Percentiles rank a stretch among this genome's conserved stretches.
phyloP scores from a whole-genome alignment of 2,113 vertebrate genomes.

The Channa maculata region DNA sequence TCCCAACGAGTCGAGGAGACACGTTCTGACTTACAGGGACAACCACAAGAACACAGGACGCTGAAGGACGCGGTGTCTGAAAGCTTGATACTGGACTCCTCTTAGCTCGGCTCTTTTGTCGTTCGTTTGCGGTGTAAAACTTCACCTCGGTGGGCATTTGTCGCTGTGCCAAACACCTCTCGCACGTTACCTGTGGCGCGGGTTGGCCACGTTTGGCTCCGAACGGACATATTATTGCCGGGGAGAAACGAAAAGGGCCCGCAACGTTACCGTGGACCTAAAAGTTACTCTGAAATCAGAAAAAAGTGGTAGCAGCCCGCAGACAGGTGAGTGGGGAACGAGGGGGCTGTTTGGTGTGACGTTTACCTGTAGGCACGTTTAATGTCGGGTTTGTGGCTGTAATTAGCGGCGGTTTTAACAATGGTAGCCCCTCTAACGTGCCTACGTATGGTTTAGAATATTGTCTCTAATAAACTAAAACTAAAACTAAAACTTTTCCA shows the following conservation, averaged over 20 bases:
- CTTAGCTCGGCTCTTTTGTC: background rate
- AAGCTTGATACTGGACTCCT: constrained; percentile 6
- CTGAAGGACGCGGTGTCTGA: background rate
- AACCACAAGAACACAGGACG: background rate
- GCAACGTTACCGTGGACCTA: constrained; percentile 4
- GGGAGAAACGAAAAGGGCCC: background rate
- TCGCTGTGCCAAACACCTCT: constrained; percentile 15
- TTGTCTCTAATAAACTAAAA: no score
- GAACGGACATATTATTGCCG: background rate
- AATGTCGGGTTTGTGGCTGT: no score
- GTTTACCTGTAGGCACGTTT: no score
- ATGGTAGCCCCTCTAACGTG: no score
- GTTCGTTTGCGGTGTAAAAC: constrained; percentile 52
- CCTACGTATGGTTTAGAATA: no score
- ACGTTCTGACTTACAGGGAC: constrained; percentile 1
- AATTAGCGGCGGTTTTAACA: no score
- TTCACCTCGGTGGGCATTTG: constrained; percentile 53
- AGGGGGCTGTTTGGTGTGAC: no score
- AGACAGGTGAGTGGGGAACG: constrained; percentile 66
- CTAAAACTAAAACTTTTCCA: no score
- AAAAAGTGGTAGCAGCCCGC: constrained; percentile 22
- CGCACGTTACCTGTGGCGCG: constrained; percentile 20
- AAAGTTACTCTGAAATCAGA: constrained; percentile 15
- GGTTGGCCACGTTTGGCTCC: constrained; percentile 30
- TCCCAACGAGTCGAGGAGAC: background rate